A percentile compares a stretch with the other conserved stretches of the same genome.
Conservation (phyloP, 1,140 invertebrate species). For the Eumaeus atala region DNA sequence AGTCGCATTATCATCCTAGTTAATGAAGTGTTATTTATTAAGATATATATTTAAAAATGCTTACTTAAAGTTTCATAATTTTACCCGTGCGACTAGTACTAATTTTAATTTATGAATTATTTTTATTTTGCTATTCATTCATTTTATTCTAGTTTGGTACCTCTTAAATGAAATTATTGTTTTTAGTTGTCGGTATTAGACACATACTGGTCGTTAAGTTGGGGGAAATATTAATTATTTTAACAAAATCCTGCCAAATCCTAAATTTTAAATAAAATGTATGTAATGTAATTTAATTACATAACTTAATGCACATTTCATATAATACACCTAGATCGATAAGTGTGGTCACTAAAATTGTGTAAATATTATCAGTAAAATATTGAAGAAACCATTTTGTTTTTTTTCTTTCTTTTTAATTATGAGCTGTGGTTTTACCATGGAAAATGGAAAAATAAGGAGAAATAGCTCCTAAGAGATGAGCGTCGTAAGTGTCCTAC, state of each 20-base stretch:
- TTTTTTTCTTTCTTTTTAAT: conserved; percentile 19
- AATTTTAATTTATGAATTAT: conserved; percentile 51
- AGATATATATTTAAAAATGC: no score
- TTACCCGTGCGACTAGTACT: conserved; percentile 36
- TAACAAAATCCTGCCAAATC: conserved; percentile 69
- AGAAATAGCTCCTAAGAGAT: no score
- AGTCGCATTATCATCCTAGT: no score
- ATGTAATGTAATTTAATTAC: conserved; percentile 66
- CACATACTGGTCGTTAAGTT: conserved; percentile 26
- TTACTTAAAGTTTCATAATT: conserved; percentile 4
- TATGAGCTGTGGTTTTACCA: no score
- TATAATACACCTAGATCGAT: conserved; percentile 68
- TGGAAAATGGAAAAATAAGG: no score
- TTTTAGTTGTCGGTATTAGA: background rate
- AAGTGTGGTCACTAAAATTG: conserved; percentile 70
- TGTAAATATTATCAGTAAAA: conserved; percentile 72
- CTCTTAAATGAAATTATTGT: conserved; percentile 1
- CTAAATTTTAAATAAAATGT: conserved; percentile 25
- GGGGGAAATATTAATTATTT: conserved; percentile 57
- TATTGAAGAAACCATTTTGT: conserved; percentile 65
- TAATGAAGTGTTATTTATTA: no score
- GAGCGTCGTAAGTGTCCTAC: no score
- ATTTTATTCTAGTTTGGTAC: conserved; percentile 7
- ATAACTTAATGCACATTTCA: conserved; percentile 69
- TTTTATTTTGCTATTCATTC: conserved; percentile 5